Conservation (phyloP, 1,140 invertebrate genomes). For the Saxidomus purpurata region DNA sequence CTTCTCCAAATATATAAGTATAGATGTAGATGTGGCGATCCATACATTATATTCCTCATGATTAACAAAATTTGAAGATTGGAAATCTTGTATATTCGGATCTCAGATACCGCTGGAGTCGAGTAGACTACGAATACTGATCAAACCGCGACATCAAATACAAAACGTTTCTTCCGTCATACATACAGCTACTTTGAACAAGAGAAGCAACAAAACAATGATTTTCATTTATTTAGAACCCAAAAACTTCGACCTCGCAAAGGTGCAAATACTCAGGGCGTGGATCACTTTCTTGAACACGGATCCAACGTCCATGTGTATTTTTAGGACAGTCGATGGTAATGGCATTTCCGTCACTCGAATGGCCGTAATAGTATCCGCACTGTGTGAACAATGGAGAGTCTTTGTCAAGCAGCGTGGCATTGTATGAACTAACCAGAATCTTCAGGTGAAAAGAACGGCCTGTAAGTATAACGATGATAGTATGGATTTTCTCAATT, state of each 20-base stretch:
- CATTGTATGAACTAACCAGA: conserved; percentile 26
- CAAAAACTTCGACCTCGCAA: conserved; percentile 26
- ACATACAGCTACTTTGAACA: no score
- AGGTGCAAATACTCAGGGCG: background rate
- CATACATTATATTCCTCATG: no score
- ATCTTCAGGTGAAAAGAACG: conserved; percentile 44
- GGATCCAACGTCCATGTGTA: conserved; percentile 24
- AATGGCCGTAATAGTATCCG: conserved; percentile 45
- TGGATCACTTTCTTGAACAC: background rate
- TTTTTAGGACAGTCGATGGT: conserved; percentile 50
- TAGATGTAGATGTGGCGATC: no score
- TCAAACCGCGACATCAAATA: no score
- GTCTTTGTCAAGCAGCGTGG: conserved; percentile 14
- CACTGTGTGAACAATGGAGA: conserved; percentile 27
- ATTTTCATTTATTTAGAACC: background rate
- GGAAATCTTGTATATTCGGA: no score
- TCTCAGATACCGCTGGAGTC: no score
- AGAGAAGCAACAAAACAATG: background rate
- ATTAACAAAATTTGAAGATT: no score
- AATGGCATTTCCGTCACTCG: conserved; percentile 39
- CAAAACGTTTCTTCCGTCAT: no score
- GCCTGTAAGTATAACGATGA: conserved; percentile 8
- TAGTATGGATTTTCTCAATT: no score
- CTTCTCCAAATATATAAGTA: no score
- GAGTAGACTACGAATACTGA: no score